phyloP scores from a whole-genome alignment of 2,113 vertebrate species.

The Beaufortia kweichowensis region DNA sequence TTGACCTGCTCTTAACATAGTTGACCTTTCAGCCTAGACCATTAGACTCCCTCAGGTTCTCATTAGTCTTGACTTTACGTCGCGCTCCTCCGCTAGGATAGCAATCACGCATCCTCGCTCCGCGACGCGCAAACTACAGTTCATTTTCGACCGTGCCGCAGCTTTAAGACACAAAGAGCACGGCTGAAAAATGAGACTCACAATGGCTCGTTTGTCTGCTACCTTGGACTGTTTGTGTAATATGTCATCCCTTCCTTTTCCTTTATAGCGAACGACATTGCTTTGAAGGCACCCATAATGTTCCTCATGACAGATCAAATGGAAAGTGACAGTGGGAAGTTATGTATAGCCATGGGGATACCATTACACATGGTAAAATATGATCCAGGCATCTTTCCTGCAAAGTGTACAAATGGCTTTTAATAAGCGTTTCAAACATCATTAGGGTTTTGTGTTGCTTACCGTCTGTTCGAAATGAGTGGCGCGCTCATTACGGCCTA shows the following conservation, averaged over 20 bases:
- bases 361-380: constrained; percentile 53
- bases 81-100: constrained; percentile 3
- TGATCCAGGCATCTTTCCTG: constrained; percentile 24
- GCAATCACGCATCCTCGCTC: background rate
- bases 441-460: constrained; percentile 48
- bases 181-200: constrained; percentile 46
- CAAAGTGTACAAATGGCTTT: constrained; percentile 52
- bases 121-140: constrained; percentile 13
- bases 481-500: constrained; percentile 38
- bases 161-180: constrained; percentile 49
- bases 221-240: constrained; percentile 55
- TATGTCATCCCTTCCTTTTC: constrained; percentile 39
- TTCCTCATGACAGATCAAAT: constrained; percentile 56
- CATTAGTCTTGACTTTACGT: constrained; percentile 22
- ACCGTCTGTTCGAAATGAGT: constrained; percentile 43
- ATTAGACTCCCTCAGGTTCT: background rate
- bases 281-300: constrained; percentile 49
- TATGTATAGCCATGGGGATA: constrained; percentile 49
- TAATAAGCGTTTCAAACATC: constrained; percentile 54
- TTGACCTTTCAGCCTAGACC: background rate
- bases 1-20: background rate
- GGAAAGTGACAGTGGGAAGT: constrained; percentile 55
- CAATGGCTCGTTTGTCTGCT: constrained; percentile 47
- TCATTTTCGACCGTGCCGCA: constrained; percentile 52
- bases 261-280: constrained; percentile 13